Evolutionary conservation across 2,888 invertebrate genomes (phyloP), one percentile per base, ranked within the genome.

Genomic region (Neria commutata): DNA sequence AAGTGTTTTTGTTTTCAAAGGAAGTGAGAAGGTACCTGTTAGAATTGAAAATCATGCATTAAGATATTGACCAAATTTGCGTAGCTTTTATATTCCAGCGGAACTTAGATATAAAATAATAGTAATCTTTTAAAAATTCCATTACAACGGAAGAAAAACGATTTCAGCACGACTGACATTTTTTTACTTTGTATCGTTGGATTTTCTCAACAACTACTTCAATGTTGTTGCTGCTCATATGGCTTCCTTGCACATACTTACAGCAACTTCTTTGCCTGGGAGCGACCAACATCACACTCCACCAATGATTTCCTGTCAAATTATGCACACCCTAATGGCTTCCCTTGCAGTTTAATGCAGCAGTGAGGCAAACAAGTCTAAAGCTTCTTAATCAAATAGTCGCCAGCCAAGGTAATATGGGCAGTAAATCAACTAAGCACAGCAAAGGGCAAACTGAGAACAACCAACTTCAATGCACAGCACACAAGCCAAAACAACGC

Each of bases 271-370:
- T n/a, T n/a, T n/a, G n/a, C n/a, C n/a, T n/a, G n/a, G n/a, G n/a
- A n/a, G 11, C 6, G 29, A 29, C 29, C 11, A 11, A 37, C 37
- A 4, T n/a, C 37, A 14, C 10, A 4, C 37, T n/a, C 4, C 37
- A 4, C 37, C 6, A 14, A n/a, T n/a, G n/a, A 37, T 37, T 37
- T 37, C 37, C 37, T 37, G 37, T 37, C 37, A 37, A 37, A 11
- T 37, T 37, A 37, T 37, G 37, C n/a, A 37, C 37, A n/a, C 37
- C 37, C 37, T n/a, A 37, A 37, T 37, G 37, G 37, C 37, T 37
- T 37, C 37, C 16, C 37, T n/a, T 14, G 4, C 11, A n/a, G 4
- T 8, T 8, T n/a, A n/a, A n/a, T 14, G 37, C 4, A n/a, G 4
- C 6, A 37, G n/a, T n/a, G n/a, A 37, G 37, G 14, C 37, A 37